A percentile compares a stretch with the other conserved stretches of the same genome.
Conservation (phyloP, 1,140 invertebrate species). For the Scylla paramamosain region DNA sequence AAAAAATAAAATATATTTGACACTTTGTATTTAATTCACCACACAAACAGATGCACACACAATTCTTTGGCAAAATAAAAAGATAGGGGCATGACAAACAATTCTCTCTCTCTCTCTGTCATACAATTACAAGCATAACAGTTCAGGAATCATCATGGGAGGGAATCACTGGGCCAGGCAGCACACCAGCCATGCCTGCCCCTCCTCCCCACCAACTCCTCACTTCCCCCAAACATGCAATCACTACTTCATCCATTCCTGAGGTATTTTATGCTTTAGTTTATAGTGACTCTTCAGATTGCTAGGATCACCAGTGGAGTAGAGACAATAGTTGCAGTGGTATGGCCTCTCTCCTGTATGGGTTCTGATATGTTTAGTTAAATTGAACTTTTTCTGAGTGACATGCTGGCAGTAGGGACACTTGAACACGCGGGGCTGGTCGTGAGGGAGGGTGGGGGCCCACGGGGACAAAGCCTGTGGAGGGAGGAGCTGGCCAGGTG, state of each 20-base stretch:
- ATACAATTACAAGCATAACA: background rate
- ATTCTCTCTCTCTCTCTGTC: background rate
- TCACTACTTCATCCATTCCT: conserved; percentile 34
- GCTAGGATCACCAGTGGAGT: conserved; percentile 73
- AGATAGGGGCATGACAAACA: background rate
- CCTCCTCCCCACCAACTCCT: background rate
- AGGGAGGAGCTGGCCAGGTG: conserved; percentile 64
- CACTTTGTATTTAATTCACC: too few relatives aligned
- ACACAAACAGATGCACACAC: too few relatives aligned
- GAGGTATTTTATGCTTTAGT: conserved; percentile 59
- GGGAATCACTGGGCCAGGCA: background rate
- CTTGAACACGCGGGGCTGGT: conserved; percentile 57
- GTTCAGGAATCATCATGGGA: background rate
- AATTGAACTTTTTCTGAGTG: conserved; percentile 66
- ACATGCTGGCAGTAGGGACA: conserved; percentile 67
- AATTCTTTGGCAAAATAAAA: too few relatives aligned
- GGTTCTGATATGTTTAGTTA: conserved; percentile 85
- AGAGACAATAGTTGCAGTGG: conserved; percentile 85
- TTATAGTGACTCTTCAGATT: conserved; percentile 75
- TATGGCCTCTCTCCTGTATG: conserved; percentile 88
- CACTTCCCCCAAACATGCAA: background rate
- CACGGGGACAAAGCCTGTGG: conserved; percentile 24
- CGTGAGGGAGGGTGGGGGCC: conserved; percentile 36
- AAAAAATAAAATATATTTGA: background rate
- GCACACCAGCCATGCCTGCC: background rate